A percentile compares a stretch with the other conserved stretches of the same genome.
These are phyloP conservation scores for Sapajus apella DNA, from an alignment of 2,113 vertebrate genomes.

Conservation along the genomic window DNA sequence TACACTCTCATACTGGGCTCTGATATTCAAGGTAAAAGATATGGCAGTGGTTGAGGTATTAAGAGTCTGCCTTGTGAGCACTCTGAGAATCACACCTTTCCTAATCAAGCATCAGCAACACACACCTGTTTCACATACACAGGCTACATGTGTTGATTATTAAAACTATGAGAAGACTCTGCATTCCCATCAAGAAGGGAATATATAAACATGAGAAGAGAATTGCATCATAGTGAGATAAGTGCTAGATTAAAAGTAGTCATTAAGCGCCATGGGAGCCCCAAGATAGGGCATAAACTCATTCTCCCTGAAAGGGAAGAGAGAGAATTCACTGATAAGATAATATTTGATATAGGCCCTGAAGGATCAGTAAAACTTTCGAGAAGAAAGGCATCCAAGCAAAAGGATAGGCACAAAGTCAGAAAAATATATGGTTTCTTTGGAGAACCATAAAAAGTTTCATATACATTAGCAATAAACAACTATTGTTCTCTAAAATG, in stretches of 20 bases:
- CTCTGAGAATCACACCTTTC: neutral
- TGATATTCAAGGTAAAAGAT: neutral
- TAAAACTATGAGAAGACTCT: neutral
- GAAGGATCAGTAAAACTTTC: neutral
- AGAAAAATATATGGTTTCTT: neutral
- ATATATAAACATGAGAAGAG: neutral
- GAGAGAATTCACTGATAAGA: neutral
- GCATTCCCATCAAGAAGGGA: neutral
- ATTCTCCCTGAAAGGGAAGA: neutral
- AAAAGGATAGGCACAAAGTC: neutral
- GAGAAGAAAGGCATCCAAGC: neutral
- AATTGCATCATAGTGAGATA: neutral
- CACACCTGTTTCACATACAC: neutral
- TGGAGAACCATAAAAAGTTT: neutral
- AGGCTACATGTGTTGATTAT: neutral
- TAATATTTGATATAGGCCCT: neutral
- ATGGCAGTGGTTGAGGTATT: rapidly evolving
- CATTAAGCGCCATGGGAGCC: neutral
- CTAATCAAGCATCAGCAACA: neutral
- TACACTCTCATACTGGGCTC: neutral
- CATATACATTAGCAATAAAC: neutral
- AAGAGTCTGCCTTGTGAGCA: neutral
- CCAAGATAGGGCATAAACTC: neutral
- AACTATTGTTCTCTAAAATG: neutral
- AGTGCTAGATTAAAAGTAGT: neutral